Evolutionary conservation across 2,113 vertebrate genomes (phyloP).

Genomic region (Nothobranchius kuhntae): DNA sequence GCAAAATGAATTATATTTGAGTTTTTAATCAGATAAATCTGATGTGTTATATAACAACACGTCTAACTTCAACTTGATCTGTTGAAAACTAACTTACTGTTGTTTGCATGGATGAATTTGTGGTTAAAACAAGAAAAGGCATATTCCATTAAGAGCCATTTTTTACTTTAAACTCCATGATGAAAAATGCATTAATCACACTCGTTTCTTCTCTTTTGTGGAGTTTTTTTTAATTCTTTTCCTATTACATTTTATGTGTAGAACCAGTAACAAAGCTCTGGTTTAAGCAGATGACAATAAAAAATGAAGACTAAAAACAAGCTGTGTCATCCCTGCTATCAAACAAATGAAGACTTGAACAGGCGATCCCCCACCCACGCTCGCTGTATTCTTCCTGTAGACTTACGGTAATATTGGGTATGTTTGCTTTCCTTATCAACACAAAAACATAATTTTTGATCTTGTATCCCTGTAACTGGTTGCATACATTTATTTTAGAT

Average conservation of each 20-base stretch:
- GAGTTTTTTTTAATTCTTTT: no score
- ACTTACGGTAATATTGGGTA: slow-evolving; percentile 82
- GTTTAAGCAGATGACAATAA: not conserved
- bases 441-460: slow-evolving; percentile 11
- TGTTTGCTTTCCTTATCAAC: slow-evolving; percentile 63
- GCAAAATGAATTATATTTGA: not conserved
- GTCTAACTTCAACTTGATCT: not conserved
- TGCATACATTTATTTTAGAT: not conserved
- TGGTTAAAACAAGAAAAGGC: no score
- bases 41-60: not conserved
- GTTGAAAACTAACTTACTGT: no score
- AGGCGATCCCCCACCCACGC: slow-evolving; percentile 83
- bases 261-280: not conserved
- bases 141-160: no score
- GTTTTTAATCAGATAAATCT: not conserved
- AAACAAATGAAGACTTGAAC: slow-evolving; percentile 49
- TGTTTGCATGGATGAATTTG: no score
- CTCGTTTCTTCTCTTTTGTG: no score
- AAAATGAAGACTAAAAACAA: slow-evolving; percentile 9
- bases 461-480: not conserved
- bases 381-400: slow-evolving; percentile 79
- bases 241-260: no score
- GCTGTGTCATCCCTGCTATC: slow-evolving; percentile 47
- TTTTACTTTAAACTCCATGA: no score
- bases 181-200: no score